These are phyloP conservation scores for Pristionchus entomophagus DNA, from an alignment of 2,888 invertebrate genomes.

Conservation along the genomic window DNA sequence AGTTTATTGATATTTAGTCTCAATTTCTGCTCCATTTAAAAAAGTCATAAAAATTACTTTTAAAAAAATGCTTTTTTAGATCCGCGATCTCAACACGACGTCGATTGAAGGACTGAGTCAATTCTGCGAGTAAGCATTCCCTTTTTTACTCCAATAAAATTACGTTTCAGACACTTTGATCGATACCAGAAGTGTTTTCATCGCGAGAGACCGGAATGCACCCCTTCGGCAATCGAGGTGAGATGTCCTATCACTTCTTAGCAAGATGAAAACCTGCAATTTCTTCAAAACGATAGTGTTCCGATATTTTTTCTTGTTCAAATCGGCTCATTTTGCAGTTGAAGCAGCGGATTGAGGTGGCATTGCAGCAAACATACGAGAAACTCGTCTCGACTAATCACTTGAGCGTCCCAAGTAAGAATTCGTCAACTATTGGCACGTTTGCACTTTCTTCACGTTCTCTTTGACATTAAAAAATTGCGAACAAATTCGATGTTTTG, in stretches of 20 bases:
- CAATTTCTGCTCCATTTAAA: too few species aligned
- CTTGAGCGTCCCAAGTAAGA: background rate
- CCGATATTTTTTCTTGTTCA: background rate
- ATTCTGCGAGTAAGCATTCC: background rate
- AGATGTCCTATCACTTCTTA: background rate
- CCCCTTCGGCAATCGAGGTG: background rate
- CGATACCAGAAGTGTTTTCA: constrained; percentile 38
- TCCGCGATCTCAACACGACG: constrained; percentile 5
- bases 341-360: constrained; percentile 20
- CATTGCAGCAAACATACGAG: constrained; percentile 9
- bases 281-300: background rate
- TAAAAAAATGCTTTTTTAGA: background rate
- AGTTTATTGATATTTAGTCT: too few species aligned
- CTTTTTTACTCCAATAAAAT: background rate
- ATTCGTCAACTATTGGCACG: background rate
- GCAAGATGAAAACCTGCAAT: too few species aligned
- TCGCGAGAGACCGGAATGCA: constrained; percentile 27
- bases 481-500: background rate
- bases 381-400: background rate
- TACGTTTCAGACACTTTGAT: background rate
- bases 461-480: too few species aligned
- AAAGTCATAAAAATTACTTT: too few species aligned
- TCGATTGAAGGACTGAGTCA: background rate
- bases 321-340: background rate
- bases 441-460: too few species aligned